Base-by-base conservation (phyloP, 2,113 vertebrate genomes). In the Chaenocephalus aceratus region DNA sequence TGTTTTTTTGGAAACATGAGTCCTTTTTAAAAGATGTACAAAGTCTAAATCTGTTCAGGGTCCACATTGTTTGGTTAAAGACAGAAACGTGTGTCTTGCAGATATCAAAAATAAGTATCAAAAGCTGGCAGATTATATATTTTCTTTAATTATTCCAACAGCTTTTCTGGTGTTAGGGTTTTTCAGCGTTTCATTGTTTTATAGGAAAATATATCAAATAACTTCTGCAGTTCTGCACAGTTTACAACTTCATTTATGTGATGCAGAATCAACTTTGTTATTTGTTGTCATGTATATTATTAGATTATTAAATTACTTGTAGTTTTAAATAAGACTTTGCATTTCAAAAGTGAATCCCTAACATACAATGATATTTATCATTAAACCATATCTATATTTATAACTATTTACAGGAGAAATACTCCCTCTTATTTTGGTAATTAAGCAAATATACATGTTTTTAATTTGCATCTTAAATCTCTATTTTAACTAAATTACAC, bases 401-500 rank as follows among this genome's bases (percentile, higher is more conserved):
- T 2, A 56, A 41, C 64, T 13, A 72, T 1, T 16, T 62, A 3
- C 1, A 56, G 56, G 26, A 64, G 11, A 18, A 76, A 14, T 1
- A 34, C 5, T 14, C 15, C 45, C 36, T 54, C 57, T 66, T 62
- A 59, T 77, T 87, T 83, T 83, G 72, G 72, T 83, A 21, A 76
- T 21, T 21, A 1, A 83, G 67, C 56, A 77, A 68, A 81, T 53
- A 73, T n/a, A 65, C n/a, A 77, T 65, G 30, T 64, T 60, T 46
- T 72, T 57, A 10, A 72, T 59, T 56, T 57, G 49, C 61, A 36
- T 6, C 53, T 71, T 41, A 53, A 69, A 36, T 68, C 16, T 77
- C 48, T 15, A 6, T 34, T 64, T 77, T 48, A 67, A 75, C 66
- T 62, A 57, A 36, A 41, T 41, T 18, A 66, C 7, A 46, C 57